Evolutionary conservation across 2,888 invertebrate genomes (phyloP).

Genomic region (Glaucopsyche alexis): DNA sequence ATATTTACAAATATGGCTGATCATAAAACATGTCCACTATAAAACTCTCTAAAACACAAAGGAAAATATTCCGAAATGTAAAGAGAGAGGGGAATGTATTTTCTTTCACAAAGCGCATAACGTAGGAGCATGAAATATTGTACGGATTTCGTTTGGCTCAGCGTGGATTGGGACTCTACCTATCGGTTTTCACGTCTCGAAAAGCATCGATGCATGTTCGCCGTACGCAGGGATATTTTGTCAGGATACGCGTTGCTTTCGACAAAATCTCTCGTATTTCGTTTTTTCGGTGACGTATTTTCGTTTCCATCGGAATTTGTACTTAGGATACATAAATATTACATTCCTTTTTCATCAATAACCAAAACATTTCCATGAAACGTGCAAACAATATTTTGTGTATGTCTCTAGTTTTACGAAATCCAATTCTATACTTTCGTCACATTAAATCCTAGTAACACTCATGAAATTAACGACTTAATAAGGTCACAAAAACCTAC

Average conservation of each 20-base stretch:
- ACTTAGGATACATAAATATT: neutral
- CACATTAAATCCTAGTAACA: too few relatives aligned
- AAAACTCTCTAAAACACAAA: constrained; percentile 43
- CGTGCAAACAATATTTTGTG: neutral
- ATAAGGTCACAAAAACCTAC: too few relatives aligned
- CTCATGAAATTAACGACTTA: too few relatives aligned
- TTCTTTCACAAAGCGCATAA: constrained; percentile 77
- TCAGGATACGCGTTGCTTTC: neutral
- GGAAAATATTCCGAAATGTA: constrained; percentile 59
- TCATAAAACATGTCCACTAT: neutral
- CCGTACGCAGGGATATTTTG: constrained; percentile 26
- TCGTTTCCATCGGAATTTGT: neutral
- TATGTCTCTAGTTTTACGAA: neutral
- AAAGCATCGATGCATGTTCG: constrained; percentile 53
- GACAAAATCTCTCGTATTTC: constrained; percentile 11
- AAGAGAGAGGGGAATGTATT: constrained; percentile 76
- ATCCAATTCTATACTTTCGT: too few relatives aligned
- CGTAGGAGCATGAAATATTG: constrained; percentile 76
- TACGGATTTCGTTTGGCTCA: constrained; percentile 72
- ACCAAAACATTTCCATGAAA: neutral
- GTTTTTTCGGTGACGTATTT: neutral
- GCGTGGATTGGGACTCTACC: constrained; percentile 65
- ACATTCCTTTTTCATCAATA: neutral
- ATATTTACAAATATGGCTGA: neutral
- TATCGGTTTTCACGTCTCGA: constrained; percentile 69